Evolutionary conservation across 2,888 invertebrate species (phyloP).

Genomic region (Tyria jacobaeae): DNA sequence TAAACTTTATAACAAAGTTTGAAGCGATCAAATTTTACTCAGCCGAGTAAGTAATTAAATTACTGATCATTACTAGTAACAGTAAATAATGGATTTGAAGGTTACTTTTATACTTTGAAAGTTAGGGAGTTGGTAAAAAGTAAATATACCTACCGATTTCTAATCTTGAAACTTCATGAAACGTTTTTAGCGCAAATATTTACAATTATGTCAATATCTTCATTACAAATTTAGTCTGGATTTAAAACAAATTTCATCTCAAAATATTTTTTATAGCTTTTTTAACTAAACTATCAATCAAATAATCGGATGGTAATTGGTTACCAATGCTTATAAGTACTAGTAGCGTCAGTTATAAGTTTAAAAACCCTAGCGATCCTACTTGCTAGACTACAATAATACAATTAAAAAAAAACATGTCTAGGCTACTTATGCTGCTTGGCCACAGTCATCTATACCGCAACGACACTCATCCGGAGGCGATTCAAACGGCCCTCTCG

Average conservation of each 20-base stretch:
- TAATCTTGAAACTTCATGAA: slow-evolving; percentile 40
- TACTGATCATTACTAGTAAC: slow-evolving; percentile 54
- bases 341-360: no score
- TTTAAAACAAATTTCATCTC: neutral
- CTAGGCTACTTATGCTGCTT: no score
- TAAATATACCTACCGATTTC: slow-evolving; percentile 42
- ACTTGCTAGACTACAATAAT: no score
- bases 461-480: no score
- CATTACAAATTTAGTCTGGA: neutral
- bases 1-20: slow-evolving; percentile 50
- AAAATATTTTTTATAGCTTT: neutral
- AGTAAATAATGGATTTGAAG: slow-evolving; percentile 53
- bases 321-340: no score
- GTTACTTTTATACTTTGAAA: slow-evolving; percentile 43
- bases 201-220: slow-evolving; percentile 25
- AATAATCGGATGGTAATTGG: no score
- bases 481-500: no score
- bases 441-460: no score
- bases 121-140: slow-evolving; percentile 47
- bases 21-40: slow-evolving; percentile 53
- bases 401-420: no score
- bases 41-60: slow-evolving; percentile 53
- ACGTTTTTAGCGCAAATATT: slow-evolving; percentile 55
- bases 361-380: no score
- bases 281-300: neutral